Evolutionary conservation across 2,797 vertebrate genomes (phyloP).

Genomic region (Lepidocolaptes lacrymiger): DNA sequence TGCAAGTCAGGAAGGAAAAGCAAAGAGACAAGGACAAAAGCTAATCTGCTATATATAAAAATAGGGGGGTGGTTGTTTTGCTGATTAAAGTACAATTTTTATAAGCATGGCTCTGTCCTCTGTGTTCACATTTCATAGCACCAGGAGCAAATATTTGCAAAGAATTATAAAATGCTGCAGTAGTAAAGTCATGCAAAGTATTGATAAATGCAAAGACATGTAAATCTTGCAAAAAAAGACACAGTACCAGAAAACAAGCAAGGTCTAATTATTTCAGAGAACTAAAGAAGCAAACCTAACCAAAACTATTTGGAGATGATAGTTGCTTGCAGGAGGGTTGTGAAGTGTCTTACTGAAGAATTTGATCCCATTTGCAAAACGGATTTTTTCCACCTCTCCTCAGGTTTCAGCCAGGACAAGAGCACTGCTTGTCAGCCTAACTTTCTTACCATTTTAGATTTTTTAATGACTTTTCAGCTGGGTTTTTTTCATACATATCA

Average conservation of each 20-base stretch:
- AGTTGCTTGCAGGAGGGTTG: not conserved
- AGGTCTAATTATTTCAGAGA: not conserved
- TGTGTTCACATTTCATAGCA: not conserved
- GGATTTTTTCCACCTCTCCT: not conserved
- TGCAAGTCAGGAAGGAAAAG: not conserved
- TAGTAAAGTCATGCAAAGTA: not conserved
- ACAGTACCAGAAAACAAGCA: not conserved
- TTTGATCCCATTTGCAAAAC: not conserved
- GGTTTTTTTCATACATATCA: not conserved
- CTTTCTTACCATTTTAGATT: not conserved
- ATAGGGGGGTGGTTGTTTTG: not conserved
- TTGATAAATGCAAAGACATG: not conserved
- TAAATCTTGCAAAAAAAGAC: not conserved
- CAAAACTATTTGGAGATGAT: not conserved
- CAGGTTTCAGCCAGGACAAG: not conserved
- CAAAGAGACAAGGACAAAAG: not conserved
- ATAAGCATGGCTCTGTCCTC: not conserved
- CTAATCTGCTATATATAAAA: not conserved
- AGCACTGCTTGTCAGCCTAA: not conserved
- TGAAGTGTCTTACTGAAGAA: not conserved
- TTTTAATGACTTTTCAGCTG: not conserved
- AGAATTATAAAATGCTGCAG: not conserved
- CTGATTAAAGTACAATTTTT: not conserved
- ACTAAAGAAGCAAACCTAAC: not conserved
- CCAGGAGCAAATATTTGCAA: not conserved